Evolutionary conservation across 2,113 vertebrate genomes (phyloP), one percentile per base, ranked within the genome.

Genomic region (Neogale vison): DNA sequence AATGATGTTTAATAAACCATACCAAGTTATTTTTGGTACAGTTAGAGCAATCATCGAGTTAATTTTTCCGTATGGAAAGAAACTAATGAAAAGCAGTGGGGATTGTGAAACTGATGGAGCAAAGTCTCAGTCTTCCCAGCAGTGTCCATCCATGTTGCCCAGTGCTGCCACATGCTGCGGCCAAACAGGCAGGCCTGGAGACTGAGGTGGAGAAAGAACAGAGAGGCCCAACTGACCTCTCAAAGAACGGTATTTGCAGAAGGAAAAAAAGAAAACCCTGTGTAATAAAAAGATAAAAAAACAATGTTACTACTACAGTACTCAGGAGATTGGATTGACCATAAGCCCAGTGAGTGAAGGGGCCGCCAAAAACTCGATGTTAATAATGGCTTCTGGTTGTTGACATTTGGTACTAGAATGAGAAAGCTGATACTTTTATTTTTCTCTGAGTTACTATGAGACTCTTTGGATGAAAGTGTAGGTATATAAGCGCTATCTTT

Each of bases 1-100:
- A 97, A 55, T 39, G 52, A 57, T 97, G 65, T 77, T 93, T 95
- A 88, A 94, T 88, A 96, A 93, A 85, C 55, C 17, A 18, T 74
- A 59, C 50, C n/a, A 52, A 69, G 90, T 85, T 94, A 85, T 81
- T 95, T 97, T 94, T 42, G 77, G 67, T 77, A 45, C 47, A 85
- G 74, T 92, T 59, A 77, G 77, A 90, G 18, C 18, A 94, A 21
- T 57, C 63, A 93, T 72, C 72, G 65, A 88, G 45, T 31, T 97
- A 45, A 39, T 74, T 93, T 88, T 90, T 92, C 59, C 57, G n/a
- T 47, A 80, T 90, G 36, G 76, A 91, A 96, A 93, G 50, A 96
- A 88, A 50, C 77, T 65, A 85, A 90, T 42, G 31, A 91, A 85
- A 92, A 86, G 39, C 81, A 74, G 17, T 59, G n/a, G 39, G 85